Evolutionary conservation across 2,888 invertebrate species (phyloP), one percentile per base, ranked within the genome.

Genomic region (Colletes collaris): DNA sequence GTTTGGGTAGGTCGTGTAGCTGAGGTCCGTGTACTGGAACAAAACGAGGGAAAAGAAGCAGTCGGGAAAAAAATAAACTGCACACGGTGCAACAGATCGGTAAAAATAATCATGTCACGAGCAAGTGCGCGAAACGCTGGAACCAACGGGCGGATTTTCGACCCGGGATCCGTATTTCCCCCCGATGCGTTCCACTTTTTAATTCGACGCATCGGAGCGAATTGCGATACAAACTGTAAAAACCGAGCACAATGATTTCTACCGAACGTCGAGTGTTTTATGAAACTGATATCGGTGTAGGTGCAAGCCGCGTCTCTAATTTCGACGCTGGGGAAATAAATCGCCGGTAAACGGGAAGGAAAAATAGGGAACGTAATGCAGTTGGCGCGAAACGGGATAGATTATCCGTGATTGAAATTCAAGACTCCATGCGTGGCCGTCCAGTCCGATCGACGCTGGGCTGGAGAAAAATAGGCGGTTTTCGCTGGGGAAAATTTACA

Each of bases 11-110:
- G 97, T 97, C 1, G 98, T 98, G 91, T 96, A 95, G 74, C 97
- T 96, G 83, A 99, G 95, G 89, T 98, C 98, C 56, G 97, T 96
- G 94, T 99, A 99, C 99, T 99, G 94, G 63, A 94, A 94, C 60
- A 13, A 16, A 37, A 55, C 8, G 0, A 46, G 44, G 3, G 71
- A 76, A 44, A 2, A 11, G 53, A n/a, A 40, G 8, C n/a, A 58
- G 44, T 27, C 10, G 4, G 52, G 35, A 16, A 27, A 27, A 27
- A 59, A 46, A 71, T 55, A 68, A 40, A 63, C 6, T n/a, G 53
- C 13, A 35, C 46, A 16, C 40, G 60, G 19, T 13, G 44, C 50
- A 27, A 10, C 8, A 16, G 6, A 72, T 27, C 63, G 60, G 40
- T 35, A 52, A 55, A 60, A 64, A 76, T 55, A 58, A 68, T 76